Evolutionary conservation across 2,888 invertebrate species (phyloP), one percentile per base, ranked within the genome.

Genomic region (Eristalinus aeneus): DNA sequence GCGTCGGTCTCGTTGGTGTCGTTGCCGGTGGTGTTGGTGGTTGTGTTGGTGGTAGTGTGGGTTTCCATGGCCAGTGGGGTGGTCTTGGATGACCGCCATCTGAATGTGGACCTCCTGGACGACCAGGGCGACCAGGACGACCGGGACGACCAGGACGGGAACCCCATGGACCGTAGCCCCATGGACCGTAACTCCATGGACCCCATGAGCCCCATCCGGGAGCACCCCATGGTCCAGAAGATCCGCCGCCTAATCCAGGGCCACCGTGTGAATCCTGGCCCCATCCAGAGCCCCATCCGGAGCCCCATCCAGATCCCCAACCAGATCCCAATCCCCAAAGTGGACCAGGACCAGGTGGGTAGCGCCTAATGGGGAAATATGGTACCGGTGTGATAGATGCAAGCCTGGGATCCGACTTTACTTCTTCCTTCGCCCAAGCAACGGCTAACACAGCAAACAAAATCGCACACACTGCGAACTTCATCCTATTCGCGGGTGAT

Each of bases 401-500:
- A 8, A 16, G 16, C 8, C 46, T 46, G 8, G 46, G 16, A n/a
- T n/a, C 8, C 0, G 16, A 5, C 16, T 46, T 46, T 16, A 0
- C 46, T 16, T 53, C n/a, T 22, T 63, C 23, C 16, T 63, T 34
- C 2, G 53, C 73, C 2, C 32, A 53, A 8, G 8, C 11, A 0
- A 34, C 10, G 16, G 10, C 16, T 34, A 27, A 36, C 6, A 12
- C 34, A 8, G 36, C 12, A 20, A 69, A 10, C 11, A 69, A 23
- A 22, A 69, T 23, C 16, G 36, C 34, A 58, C 36, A 56, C 6
- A 27, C 11, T n/a, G 20, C 16, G 56, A 36, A 10, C 23, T 69
- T 69, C 68, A 69, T 69, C 34, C 58, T 69, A 12, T n/a, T 16
- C 34, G 27, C 58, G 27, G 23, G 36, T 69, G 36, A 16, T 11